phyloP scores from a whole-genome alignment of 2,888 invertebrate genomes.

The Proisotoma minuta region DNA sequence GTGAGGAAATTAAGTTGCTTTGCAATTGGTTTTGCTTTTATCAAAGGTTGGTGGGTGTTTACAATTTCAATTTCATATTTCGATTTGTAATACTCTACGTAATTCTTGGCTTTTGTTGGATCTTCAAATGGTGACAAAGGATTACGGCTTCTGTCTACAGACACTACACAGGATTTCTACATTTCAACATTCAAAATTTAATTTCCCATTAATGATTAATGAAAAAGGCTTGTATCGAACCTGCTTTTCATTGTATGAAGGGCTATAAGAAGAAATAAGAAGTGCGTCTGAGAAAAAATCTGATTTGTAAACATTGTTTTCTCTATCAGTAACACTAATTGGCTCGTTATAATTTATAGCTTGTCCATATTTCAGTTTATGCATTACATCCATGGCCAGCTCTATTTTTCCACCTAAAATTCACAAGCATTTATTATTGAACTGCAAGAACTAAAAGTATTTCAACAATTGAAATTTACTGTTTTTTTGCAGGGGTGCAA shows the following conservation, averaged over 20 bases:
- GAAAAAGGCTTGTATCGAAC: too few species aligned
- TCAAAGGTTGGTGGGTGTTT: slow-evolving; percentile 64
- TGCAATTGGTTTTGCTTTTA: slow-evolving; percentile 71
- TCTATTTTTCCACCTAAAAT: too few species aligned
- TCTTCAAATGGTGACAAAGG: slow-evolving; percentile 64
- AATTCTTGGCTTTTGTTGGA: slow-evolving; percentile 57
- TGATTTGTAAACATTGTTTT: not conserved
- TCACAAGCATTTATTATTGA: too few species aligned
- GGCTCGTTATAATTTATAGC: not conserved
- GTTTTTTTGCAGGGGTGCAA: not conserved
- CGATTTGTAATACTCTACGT: slow-evolving; percentile 66
- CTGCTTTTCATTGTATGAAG: not conserved
- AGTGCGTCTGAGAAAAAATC: not conserved
- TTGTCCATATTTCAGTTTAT: not conserved
- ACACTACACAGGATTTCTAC: slow-evolving; percentile 64
- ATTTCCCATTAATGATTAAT: too few species aligned
- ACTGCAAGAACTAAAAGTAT: not conserved
- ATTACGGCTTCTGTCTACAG: slow-evolving; percentile 62
- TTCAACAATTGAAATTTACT: too few species aligned
- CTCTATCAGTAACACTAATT: not conserved
- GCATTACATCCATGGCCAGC: not conserved
- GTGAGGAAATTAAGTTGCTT: slow-evolving; percentile 56
- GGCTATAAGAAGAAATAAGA: not conserved
- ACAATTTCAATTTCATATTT: slow-evolving; percentile 67
- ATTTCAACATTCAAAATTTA: too few species aligned